A percentile compares a stretch with the other conserved stretches of the same genome.
Conservation (phyloP, 2,113 vertebrate genomes). For the Ploceus nigricollis region DNA sequence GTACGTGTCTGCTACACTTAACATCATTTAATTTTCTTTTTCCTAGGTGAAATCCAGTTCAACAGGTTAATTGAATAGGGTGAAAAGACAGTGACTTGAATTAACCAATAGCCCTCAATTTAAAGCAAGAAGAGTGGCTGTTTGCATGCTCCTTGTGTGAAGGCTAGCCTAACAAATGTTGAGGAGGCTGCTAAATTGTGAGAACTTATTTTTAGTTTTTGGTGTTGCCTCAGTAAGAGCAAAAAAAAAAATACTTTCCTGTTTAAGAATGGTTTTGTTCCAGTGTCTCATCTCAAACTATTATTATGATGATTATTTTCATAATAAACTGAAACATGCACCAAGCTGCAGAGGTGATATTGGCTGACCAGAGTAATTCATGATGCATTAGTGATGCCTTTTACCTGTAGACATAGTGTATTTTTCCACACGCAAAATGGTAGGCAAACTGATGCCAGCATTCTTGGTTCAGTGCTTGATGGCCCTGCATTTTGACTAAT, state of each 20-base stretch:
- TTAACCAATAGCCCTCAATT: constrained; percentile 54
- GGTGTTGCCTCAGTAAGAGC: constrained; percentile 62
- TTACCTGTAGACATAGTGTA: constrained; percentile 33
- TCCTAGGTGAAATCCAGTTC: constrained; percentile 62
- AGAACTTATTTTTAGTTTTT: constrained; percentile 46
- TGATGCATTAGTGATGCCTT: constrained; percentile 43
- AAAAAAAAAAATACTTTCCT: constrained; percentile 26
- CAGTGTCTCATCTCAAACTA: constrained; percentile 74
- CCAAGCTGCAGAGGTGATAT: constrained; percentile 65
- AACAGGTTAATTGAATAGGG: constrained; percentile 41
- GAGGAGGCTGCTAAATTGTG: constrained; percentile 59
- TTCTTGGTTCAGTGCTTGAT: constrained; percentile 60
- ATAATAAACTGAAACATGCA: constrained; percentile 43
- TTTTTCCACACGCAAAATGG: constrained; percentile 33
- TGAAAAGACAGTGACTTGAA: constrained; percentile 65
- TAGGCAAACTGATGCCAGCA: constrained; percentile 55
- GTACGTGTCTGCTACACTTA: constrained; percentile 72
- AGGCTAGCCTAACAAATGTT: constrained; percentile 60
- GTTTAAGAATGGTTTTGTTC: constrained; percentile 66
- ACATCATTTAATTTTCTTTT: constrained; percentile 69
- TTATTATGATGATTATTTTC: constrained; percentile 12
- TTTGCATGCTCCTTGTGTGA: constrained; percentile 75
- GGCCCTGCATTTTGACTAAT: constrained; percentile 55
- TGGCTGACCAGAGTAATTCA: constrained; percentile 54
- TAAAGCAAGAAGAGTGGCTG: constrained; percentile 59